Percentiles rank a stretch among this genome's conserved stretches.
Evolutionary conservation across 2,113 vertebrate species (phyloP).

Genomic region (Apaloderma vittatum): DNA sequence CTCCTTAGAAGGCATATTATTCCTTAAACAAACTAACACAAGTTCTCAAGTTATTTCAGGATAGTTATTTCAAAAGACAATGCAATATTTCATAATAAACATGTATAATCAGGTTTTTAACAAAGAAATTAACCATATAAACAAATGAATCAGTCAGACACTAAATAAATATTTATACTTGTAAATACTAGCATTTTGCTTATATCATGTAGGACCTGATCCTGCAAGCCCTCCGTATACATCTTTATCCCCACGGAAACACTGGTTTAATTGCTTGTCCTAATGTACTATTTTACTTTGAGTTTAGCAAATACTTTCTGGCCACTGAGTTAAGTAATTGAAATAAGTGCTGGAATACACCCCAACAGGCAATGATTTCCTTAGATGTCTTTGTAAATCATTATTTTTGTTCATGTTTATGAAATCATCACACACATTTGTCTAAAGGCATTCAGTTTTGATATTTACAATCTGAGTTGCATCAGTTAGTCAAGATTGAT

Average conservation of each 20-base stretch:
- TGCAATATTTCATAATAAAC: slow-evolving; percentile 69
- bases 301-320: slow-evolving; percentile 44
- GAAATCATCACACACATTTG: neutral
- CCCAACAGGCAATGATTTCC: neutral
- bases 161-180: slow-evolving; percentile 74
- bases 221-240: slow-evolving; percentile 70
- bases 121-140: slow-evolving; percentile 75
- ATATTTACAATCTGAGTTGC: neutral
- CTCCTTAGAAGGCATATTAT: slow-evolving; percentile 39
- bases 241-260: slow-evolving; percentile 58
- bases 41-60: slow-evolving; percentile 69
- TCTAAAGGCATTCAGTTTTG: neutral
- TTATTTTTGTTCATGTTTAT: neutral
- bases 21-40: slow-evolving; percentile 55
- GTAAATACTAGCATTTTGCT: slow-evolving; percentile 62
- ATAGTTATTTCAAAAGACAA: slow-evolving; percentile 74
- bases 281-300: slow-evolving; percentile 27
- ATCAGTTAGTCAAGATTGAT: neutral
- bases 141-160: slow-evolving; percentile 74
- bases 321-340: neutral
- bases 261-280: slow-evolving; percentile 13
- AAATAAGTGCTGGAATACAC: neutral
- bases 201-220: slow-evolving; percentile 66
- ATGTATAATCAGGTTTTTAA: slow-evolving; percentile 65
- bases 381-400: neutral